Evolutionary conservation across 1,140 invertebrate species (phyloP).

Genomic region (Delia radicum): DNA sequence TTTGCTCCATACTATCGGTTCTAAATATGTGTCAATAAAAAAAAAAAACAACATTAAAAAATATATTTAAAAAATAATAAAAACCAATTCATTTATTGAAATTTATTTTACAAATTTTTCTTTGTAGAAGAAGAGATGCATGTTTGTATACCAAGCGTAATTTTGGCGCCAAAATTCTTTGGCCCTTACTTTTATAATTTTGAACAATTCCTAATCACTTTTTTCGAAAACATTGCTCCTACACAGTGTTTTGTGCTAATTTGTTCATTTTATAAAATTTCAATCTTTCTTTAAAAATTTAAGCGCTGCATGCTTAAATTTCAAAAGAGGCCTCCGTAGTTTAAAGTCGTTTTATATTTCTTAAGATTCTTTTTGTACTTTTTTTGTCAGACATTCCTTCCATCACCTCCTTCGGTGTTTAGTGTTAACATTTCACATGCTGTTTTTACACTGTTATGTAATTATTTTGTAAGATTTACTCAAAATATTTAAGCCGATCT

Average conservation of each 20-base stretch:
- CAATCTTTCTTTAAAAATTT: background rate
- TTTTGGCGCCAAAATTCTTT: too few relatives aligned
- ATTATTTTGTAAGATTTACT: slow-evolving; percentile 4
- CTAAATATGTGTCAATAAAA: too few relatives aligned
- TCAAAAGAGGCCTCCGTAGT: background rate
- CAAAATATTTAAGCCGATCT: slow-evolving; percentile 14
- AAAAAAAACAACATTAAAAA: too few relatives aligned
- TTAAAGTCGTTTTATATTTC: background rate
- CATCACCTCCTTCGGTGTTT: background rate
- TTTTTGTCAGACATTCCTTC: background rate
- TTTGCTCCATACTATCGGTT: too few relatives aligned
- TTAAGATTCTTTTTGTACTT: background rate
- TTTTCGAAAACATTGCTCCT: too few relatives aligned
- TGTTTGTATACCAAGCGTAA: too few relatives aligned
- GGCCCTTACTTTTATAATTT: too few relatives aligned
- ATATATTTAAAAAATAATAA: too few relatives aligned
- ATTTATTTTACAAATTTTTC: too few relatives aligned
- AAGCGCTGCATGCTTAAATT: background rate
- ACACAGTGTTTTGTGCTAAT: background rate
- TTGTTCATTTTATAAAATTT: slow-evolving; percentile 2
- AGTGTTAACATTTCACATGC: background rate
- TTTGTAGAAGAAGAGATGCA: too few relatives aligned
- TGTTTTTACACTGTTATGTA: background rate
- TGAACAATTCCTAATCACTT: too few relatives aligned
- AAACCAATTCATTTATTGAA: too few relatives aligned